Evolutionary conservation across 2,113 vertebrate genomes (phyloP), one percentile per base, ranked within the genome.

Genomic region (Lichenostomus cassidix): DNA sequence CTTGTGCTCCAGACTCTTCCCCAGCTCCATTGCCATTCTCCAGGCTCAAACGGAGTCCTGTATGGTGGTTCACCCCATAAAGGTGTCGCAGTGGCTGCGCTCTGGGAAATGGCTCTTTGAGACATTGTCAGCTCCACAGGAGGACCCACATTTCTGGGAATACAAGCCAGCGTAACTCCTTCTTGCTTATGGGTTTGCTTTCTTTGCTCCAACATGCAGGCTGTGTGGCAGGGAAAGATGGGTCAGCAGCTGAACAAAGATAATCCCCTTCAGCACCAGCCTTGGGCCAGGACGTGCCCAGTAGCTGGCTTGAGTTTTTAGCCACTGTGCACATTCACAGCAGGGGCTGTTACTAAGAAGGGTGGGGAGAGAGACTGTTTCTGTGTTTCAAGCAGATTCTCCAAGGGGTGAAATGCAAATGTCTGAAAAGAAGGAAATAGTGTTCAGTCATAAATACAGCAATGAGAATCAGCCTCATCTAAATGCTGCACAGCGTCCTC

Each of bases 101-200:
- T 5, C 27, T 58, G 3, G 1, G 39, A 14, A 60, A 22, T 29
- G 24, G 17, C 2, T 52, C 31, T 49, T 4, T 14, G 49, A 29
- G 44, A 25, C 11, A 10, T 27, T 33, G 15, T 28, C 67, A 75
- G 18, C 50, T 12, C 28, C 7, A 25, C 33, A 52, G 37, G 46
- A 53, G 39, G 17, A 60, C 11, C 22, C 63, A 19, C 22, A 23
- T 55, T 64, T 69, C 67, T 70, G 65, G 62, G n/a, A 70, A 15
- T 42, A 44, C 23, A 29, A 60, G 4, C 22, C 60, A 52, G 17
- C 0, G 0, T 70, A 44, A 29, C 11, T n/a, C n/a, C 5, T 15
- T 46, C 25, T 74, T 65, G 60, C 20, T 20, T 65, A 19, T 12
- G 20, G 35, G 12, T 62, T 56, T 80, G 11, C 27, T 77, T 39